These are phyloP conservation scores for Micoletzkya japonica DNA, from an alignment of 2,888 invertebrate species.

Conservation along the genomic window DNA sequence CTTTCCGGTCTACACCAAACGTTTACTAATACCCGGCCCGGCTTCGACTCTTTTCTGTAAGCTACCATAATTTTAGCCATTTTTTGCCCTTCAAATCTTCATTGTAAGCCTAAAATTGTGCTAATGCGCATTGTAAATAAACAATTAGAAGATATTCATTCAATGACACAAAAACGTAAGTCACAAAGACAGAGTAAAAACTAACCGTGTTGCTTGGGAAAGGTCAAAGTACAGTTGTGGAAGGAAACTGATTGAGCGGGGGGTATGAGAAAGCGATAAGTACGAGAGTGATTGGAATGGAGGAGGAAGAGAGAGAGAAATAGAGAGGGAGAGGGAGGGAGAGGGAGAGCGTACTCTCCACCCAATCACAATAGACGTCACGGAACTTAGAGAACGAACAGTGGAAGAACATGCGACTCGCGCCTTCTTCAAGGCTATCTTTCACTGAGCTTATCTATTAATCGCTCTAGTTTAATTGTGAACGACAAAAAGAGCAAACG, in stretches of 20 bases:
- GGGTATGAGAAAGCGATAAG: not conserved
- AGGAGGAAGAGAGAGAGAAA: too few species aligned
- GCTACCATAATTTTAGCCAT: too few species aligned
- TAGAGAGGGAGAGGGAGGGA: not conserved
- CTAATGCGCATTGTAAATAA: not conserved
- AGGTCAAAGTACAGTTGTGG: too few species aligned
- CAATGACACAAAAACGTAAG: too few species aligned
- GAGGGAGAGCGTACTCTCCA: too few species aligned
- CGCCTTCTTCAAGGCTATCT: not conserved
- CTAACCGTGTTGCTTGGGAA: too few species aligned
- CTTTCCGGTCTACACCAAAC: too few species aligned
- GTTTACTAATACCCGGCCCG: too few species aligned
- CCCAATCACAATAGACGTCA: too few species aligned
- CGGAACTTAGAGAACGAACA: not conserved
- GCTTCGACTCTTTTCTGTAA: too few species aligned
- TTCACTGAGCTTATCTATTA: not conserved
- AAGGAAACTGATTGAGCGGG: not conserved
- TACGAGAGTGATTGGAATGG: not conserved
- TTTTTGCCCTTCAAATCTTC: too few species aligned
- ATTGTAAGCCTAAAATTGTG: not conserved
- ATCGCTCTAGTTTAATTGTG: not conserved
- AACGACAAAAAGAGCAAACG: not conserved
- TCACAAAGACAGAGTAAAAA: too few species aligned
- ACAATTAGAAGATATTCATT: not conserved
- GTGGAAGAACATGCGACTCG: not conserved